These are phyloP conservation scores for Pteromalus puparum DNA, from an alignment of 1,140 invertebrate genomes.

Conservation along the genomic window DNA sequence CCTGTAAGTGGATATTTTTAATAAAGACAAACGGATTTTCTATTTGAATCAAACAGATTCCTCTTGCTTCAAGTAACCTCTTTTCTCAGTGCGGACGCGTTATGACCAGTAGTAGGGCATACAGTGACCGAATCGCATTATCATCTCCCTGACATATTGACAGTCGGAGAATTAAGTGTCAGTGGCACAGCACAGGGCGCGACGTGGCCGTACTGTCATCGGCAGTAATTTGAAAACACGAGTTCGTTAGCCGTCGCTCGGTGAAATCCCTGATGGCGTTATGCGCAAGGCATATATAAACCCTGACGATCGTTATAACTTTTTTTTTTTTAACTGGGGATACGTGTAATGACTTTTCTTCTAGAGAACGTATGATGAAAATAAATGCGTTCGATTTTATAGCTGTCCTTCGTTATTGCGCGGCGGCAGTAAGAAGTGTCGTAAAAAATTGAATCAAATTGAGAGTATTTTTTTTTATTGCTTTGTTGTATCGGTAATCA, in stretches of 20 bases:
- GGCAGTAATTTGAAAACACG: slow-evolving; percentile 39
- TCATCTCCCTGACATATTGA: slow-evolving; percentile 38
- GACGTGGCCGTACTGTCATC: slow-evolving; percentile 10
- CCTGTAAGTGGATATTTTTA: too few relatives aligned
- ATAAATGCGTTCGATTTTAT: not conserved
- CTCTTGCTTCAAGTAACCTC: too few relatives aligned
- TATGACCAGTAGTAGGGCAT: not conserved
- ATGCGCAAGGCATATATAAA: not conserved
- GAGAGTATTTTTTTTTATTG: not conserved
- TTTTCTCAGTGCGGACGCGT: too few relatives aligned
- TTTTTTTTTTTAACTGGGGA: not conserved
- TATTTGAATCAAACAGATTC: too few relatives aligned
- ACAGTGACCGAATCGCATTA: slow-evolving; percentile 6
- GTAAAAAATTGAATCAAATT: not conserved
- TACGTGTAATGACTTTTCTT: slow-evolving; percentile 18
- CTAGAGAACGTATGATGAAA: not conserved
- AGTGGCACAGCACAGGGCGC: not conserved
- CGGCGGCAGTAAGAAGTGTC: not conserved
- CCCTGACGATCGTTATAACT: not conserved
- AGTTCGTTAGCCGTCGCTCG: slow-evolving; percentile 1
- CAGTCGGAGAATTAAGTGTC: slow-evolving; percentile 48
- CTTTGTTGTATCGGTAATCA: not conserved
- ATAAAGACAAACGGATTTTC: too few relatives aligned
- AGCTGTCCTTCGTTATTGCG: not conserved
- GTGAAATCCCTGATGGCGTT: not conserved